Evolutionary conservation across 2,113 vertebrate species (phyloP).

Genomic region (human (Homo sapiens)): GRCh38 chr6:9411001-9411500

Average conservation of each 20-base stretch:
- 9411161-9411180: background rate
- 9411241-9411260: background rate
- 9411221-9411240: background rate
- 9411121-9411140: background rate
- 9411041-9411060: background rate
- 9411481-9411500: too few relatives aligned
- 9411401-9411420: too few relatives aligned
- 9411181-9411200: background rate
- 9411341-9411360: too few relatives aligned
- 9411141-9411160: background rate
- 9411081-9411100: background rate
- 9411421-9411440: too few relatives aligned
- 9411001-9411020: background rate
- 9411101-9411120: background rate
- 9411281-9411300: background rate
- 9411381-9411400: too few relatives aligned
- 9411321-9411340: too few relatives aligned
- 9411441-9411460: too few relatives aligned
- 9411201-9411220: background rate
- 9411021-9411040: background rate
- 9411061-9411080: background rate
- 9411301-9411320: background rate
- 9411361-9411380: background rate
- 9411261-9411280: background rate
- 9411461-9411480: too few relatives aligned